phyloP scores from a whole-genome alignment of 2,797 vertebrate species.

The Notoglanidium macrostoma region DNA sequence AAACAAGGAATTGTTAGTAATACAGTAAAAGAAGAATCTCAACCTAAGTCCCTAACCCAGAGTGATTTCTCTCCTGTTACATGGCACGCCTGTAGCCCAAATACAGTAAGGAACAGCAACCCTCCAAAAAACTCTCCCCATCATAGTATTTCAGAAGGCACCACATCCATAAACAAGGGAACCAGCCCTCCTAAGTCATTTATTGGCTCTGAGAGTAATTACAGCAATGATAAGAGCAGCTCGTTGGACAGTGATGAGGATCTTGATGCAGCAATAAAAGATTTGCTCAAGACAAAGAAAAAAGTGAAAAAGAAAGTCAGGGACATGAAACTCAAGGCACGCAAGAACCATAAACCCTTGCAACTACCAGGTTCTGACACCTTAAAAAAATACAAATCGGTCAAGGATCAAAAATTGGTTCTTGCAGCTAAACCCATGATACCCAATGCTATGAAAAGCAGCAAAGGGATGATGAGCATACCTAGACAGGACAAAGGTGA shows the following conservation, averaged over 20 bases:
- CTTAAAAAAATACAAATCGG: conserved; percentile 65
- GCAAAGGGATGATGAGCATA: conserved; percentile 43
- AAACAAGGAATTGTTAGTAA: conserved; percentile 40
- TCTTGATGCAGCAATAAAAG: conserved; percentile 91
- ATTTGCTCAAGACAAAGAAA: conserved; percentile 89
- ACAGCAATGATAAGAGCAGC: conserved; percentile 89
- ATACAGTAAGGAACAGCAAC: conserved; percentile 30
- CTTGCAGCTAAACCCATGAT: conserved; percentile 60
- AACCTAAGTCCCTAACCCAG: conserved; percentile 48
- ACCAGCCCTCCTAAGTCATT: conserved; percentile 36
- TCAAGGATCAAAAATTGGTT: conserved; percentile 56
- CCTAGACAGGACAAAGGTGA: conserved; percentile 33
- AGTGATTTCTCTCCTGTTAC: conserved; percentile 26
- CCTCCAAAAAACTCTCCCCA: conserved; percentile 33
- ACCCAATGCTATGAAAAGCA: conserved; percentile 71
- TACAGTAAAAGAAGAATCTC: conserved; percentile 50
- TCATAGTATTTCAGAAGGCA: conserved; percentile 17
- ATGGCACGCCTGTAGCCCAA: conserved; percentile 18
- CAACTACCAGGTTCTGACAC: conserved; percentile 64
- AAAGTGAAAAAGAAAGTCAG: conserved; percentile 82
- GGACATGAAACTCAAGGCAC: conserved; percentile 77
- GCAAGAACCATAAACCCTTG: conserved; percentile 74
- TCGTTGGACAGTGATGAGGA: conserved; percentile 97
- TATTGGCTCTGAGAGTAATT: conserved; percentile 52
- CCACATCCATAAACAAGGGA: conserved; percentile 42